Evolutionary conservation across 1,140 invertebrate species (phyloP).

Genomic region (Conus ventricosus): DNA sequence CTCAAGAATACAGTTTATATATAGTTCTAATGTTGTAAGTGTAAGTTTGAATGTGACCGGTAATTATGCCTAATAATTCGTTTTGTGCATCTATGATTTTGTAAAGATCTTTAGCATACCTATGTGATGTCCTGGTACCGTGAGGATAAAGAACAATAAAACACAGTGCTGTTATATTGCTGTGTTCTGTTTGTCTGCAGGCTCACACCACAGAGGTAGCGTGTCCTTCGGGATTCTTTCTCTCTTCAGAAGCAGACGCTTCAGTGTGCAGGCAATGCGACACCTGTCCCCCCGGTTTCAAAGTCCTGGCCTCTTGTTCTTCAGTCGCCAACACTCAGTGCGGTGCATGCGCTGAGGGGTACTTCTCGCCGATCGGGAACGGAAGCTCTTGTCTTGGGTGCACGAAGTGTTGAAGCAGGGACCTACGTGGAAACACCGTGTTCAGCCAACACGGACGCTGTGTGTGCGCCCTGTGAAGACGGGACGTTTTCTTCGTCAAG

Average conservation of each 20-base stretch:
- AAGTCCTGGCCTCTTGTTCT: neutral
- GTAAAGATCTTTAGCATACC: neutral
- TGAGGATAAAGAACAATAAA: no score
- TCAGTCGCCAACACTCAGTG: slow-evolving; percentile 5
- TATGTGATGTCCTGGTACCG: no score
- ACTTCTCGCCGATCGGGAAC: slow-evolving; percentile 19
- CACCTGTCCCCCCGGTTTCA: neutral
- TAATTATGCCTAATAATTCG: neutral
- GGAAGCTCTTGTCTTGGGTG: neutral
- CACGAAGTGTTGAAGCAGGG: neutral
- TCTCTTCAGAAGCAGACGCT: neutral
- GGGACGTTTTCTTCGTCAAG: neutral
- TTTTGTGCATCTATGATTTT: neutral
- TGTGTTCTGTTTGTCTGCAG: no score
- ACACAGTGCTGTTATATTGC: no score
- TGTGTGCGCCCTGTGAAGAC: neutral
- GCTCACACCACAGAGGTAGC: no score
- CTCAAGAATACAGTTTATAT: no score
- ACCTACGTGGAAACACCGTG: neutral
- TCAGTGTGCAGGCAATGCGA: neutral
- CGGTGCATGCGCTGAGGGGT: slow-evolving; percentile 4
- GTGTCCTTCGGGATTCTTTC: slow-evolving; percentile 11
- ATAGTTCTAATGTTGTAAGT: no score
- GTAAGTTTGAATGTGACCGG: neutral
- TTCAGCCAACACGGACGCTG: neutral